Evolutionary conservation across 2,888 invertebrate species (phyloP).

Genomic region (Ischnura elegans): DNA sequence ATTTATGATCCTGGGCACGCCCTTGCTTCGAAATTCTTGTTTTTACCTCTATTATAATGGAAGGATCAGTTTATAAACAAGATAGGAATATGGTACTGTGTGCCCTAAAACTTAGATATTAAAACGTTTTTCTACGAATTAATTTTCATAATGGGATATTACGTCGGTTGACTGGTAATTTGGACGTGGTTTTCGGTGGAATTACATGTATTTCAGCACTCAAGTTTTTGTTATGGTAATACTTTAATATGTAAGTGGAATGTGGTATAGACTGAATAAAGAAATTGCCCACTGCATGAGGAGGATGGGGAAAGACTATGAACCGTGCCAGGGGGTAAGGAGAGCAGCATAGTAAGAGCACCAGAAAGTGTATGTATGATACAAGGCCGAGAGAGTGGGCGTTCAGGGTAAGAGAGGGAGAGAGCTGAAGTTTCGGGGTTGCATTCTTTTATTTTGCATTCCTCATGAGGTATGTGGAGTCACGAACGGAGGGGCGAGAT

Average conservation of each 20-base stretch:
- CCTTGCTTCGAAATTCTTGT: too few relatives aligned
- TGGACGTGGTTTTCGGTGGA: not conserved
- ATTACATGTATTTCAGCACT: not conserved
- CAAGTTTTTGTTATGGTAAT: not conserved
- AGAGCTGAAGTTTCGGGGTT: not conserved
- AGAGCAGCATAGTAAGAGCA: not conserved
- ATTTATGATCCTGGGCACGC: too few relatives aligned
- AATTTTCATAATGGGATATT: too few relatives aligned
- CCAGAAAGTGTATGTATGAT: not conserved
- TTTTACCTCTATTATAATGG: too few relatives aligned
- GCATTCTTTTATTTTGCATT: constrained; percentile 24
- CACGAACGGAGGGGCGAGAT: constrained; percentile 19
- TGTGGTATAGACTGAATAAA: not conserved
- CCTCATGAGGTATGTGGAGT: constrained; percentile 38
- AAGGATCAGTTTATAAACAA: too few relatives aligned
- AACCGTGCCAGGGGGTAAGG: constrained; percentile 27
- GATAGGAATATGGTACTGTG: too few relatives aligned
- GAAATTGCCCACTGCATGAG: not conserved
- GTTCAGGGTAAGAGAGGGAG: too few relatives aligned
- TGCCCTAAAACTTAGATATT: too few relatives aligned
- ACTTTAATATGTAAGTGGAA: not conserved
- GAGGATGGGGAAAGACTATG: not conserved
- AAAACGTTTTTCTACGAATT: too few relatives aligned
- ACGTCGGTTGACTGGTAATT: not conserved
- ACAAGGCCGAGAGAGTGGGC: too few relatives aligned